Evolutionary conservation across 2,888 invertebrate species (phyloP).

Genomic region (Mycalesis mineus): DNA sequence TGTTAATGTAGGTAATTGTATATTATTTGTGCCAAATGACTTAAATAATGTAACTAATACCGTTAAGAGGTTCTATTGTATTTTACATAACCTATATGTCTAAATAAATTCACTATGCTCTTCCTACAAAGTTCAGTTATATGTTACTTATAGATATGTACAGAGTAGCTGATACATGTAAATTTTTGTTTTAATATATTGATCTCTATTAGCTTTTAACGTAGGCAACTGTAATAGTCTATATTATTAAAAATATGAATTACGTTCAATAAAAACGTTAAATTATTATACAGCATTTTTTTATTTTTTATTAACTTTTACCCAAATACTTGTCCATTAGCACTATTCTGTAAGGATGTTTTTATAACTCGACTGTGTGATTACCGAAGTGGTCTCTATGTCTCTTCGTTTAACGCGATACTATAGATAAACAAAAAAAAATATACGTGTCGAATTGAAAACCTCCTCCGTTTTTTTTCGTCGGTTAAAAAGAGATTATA

Average conservation of each 20-base stretch:
- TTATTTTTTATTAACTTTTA: too few species aligned
- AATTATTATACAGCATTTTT: slow-evolving; percentile 50
- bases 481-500: too few species aligned
- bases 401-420: too few species aligned
- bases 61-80: slow-evolving; percentile 5
- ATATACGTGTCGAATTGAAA: too few species aligned
- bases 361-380: too few species aligned
- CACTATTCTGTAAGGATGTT: too few species aligned
- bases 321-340: too few species aligned
- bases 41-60: slow-evolving; percentile 2
- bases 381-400: too few species aligned
- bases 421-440: too few species aligned
- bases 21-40: slow-evolving; percentile 34
- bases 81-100: slow-evolving; percentile 10
- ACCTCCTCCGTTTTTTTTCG: too few species aligned
- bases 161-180: slow-evolving; percentile 38
- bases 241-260: slow-evolving; percentile 51
- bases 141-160: slow-evolving; percentile 34
- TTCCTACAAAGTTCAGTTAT: slow-evolving; percentile 21
- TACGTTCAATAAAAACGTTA: slow-evolving; percentile 76
- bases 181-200: slow-evolving; percentile 46
- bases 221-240: slow-evolving; percentile 64
- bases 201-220: slow-evolving; percentile 55
- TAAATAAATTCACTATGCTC: slow-evolving; percentile 29
- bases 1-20: slow-evolving; percentile 20